Conservation (phyloP, 2,888 invertebrate species). For the Gymnosoma rotundatum region DNA sequence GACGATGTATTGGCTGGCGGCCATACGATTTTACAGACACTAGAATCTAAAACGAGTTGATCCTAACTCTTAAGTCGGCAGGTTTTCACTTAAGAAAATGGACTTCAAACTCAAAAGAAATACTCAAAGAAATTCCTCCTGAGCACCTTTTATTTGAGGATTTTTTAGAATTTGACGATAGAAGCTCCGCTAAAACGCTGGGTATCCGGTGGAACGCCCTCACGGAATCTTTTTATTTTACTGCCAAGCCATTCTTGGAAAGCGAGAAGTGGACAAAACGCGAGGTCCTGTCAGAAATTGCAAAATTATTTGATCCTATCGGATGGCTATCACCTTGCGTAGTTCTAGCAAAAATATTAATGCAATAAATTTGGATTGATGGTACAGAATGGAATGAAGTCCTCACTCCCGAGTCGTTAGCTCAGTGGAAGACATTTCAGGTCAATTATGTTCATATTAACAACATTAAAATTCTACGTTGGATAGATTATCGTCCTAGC, state of each 20-base stretch:
- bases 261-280: background rate
- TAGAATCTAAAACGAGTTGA: background rate
- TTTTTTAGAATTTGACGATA: conserved; percentile 5
- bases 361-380: conserved; percentile 14
- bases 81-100: conserved; percentile 1
- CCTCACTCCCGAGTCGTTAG: background rate
- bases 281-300: conserved; percentile 3
- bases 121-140: background rate
- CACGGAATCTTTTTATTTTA: background rate
- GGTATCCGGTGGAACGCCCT: background rate
- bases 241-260: background rate
- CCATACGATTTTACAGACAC: background rate
- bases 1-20: conserved; percentile 11
- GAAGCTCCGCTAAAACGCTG: background rate
- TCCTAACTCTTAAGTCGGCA: background rate
- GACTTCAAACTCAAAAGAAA: background rate
- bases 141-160: background rate
- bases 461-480: background rate
- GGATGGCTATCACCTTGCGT: conserved; percentile 17
- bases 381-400: conserved; percentile 8
- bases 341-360: conserved; percentile 5
- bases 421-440: background rate
- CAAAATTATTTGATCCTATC: conserved; percentile 11
- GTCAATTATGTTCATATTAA: conserved; percentile 1
- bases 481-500: background rate